phyloP scores from a whole-genome alignment of 2,888 invertebrate species.

The Dicycla oo region DNA sequence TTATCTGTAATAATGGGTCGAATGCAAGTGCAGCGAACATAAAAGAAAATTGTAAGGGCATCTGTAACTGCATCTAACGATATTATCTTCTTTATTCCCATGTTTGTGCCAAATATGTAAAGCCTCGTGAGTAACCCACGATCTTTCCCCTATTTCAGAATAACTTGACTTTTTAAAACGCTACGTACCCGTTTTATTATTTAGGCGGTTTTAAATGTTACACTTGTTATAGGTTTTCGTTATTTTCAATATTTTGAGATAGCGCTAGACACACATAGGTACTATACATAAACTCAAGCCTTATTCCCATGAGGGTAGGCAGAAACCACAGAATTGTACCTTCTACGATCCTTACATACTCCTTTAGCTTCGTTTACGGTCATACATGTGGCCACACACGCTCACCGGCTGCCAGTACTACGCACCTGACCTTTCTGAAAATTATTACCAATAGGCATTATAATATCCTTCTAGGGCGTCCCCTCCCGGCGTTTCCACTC shows the following conservation, averaged over 20 bases:
- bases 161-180: slow-evolving; percentile 12
- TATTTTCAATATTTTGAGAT: slow-evolving; percentile 1
- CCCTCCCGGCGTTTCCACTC: too few species aligned
- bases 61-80: background rate
- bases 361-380: background rate
- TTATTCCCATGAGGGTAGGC: background rate
- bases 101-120: slow-evolving; percentile 19
- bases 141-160: slow-evolving; percentile 1
- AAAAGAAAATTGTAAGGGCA: slow-evolving; percentile 4
- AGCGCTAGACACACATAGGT: background rate
- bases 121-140: slow-evolving; percentile 1
- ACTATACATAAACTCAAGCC: too few species aligned
- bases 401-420: too few species aligned
- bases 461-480: background rate
- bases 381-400: background rate
- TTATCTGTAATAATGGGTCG: background rate
- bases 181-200: background rate
- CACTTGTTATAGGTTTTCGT: background rate
- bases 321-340: background rate
- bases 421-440: background rate
- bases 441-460: background rate
- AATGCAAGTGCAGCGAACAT: slow-evolving; percentile 9
- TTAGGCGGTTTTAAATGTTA: background rate
- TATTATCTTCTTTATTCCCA: background rate
- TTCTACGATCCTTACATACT: background rate